phyloP scores from a whole-genome alignment of 1,140 invertebrate species.

The Drosophila mauritiana region DNA sequence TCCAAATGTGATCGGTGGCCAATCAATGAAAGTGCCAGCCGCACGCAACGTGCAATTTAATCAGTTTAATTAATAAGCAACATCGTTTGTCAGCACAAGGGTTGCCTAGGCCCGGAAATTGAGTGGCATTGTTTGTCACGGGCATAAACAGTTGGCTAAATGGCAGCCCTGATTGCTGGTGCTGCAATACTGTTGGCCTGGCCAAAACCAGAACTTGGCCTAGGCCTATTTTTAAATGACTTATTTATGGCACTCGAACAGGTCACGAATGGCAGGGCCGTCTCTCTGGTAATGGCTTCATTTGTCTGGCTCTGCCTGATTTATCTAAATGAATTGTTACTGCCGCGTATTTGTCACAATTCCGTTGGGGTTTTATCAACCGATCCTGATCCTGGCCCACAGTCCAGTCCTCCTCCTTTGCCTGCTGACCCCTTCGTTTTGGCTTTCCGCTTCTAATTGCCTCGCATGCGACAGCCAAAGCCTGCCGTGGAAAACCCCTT shows the following conservation, averaged over 20 bases:
- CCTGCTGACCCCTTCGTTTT: not conserved
- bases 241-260: constrained; percentile 45
- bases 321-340: constrained; percentile 79
- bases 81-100: constrained; percentile 3
- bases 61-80: constrained; percentile 77
- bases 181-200: constrained; percentile 6
- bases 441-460: constrained; percentile 62
- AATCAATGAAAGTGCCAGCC: constrained; percentile 42
- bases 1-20: constrained; percentile 25
- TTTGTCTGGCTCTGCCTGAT: constrained; percentile 42
- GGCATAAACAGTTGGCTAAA: constrained; percentile 17
- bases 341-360: constrained; percentile 70
- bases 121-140: constrained; percentile 49
- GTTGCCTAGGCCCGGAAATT: constrained; percentile 17
- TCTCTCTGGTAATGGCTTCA: constrained; percentile 11
- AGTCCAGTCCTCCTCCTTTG: not conserved
- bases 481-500: constrained; percentile 24
- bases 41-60: constrained; percentile 62
- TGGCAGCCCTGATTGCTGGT: constrained; percentile 40
- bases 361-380: constrained; percentile 12
- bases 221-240: constrained; percentile 40
- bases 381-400: not conserved
- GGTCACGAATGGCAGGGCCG: constrained; percentile 1
- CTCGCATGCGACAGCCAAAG: constrained; percentile 65
- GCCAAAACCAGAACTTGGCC: not conserved